These are phyloP conservation scores for Meloidogyne floridensis DNA, from an alignment of 1,140 invertebrate species.

Conservation along the genomic window DNA sequence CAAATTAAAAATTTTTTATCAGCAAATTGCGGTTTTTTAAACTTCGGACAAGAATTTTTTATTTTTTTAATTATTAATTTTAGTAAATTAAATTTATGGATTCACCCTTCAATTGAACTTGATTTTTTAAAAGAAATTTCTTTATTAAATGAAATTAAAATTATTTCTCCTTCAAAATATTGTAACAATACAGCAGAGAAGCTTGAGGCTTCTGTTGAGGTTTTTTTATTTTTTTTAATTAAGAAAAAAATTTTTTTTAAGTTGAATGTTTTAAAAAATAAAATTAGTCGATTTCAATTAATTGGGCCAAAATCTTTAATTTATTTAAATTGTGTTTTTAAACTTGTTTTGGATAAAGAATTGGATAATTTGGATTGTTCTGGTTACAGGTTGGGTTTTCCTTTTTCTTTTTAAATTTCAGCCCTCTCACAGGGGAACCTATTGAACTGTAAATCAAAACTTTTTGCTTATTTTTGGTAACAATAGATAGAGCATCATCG, in stretches of 20 bases:
- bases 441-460: too few species aligned
- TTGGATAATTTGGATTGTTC: not conserved
- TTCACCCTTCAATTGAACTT: constrained; percentile 30
- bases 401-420: too few species aligned
- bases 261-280: constrained; percentile 28
- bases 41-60: too few species aligned
- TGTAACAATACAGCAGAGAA: not conserved
- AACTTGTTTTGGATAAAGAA: constrained; percentile 22
- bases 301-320: constrained; percentile 28
- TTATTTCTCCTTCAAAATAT: constrained; percentile 16
- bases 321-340: constrained; percentile 17
- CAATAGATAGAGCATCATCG: too few species aligned
- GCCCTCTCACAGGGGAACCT: too few species aligned
- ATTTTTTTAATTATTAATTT: not conserved
- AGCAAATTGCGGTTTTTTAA: too few species aligned
- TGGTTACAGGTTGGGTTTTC: constrained; percentile 16
- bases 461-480: too few species aligned
- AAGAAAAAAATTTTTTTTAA: constrained; percentile 9
- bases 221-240: not conserved
- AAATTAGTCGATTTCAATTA: constrained; percentile 32
- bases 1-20: too few species aligned
- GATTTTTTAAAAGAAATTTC: constrained; percentile 6
- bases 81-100: constrained; percentile 29
- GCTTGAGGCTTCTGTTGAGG: not conserved
- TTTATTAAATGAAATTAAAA: not conserved